Percentiles rank a stretch among this genome's conserved stretches.
phyloP scores from a whole-genome alignment of 2,113 vertebrate species.

The Brachyhypopomus occidentalis region DNA sequence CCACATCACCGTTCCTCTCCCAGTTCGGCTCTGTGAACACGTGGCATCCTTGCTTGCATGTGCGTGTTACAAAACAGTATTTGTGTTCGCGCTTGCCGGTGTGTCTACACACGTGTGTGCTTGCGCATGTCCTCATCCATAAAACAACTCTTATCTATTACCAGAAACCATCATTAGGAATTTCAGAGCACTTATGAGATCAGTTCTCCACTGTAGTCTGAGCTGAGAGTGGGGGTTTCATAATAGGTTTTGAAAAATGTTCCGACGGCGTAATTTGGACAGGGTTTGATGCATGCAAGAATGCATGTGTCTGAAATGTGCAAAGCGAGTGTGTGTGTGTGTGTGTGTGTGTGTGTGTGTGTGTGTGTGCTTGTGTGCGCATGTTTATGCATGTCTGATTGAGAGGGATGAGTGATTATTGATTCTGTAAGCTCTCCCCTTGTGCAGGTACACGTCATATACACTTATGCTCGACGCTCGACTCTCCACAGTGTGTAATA shows the following conservation, averaged over 20 bases:
- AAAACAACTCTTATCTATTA: neutral
- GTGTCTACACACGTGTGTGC: neutral
- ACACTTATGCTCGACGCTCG: slow-evolving; percentile 26
- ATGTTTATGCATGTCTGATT: neutral
- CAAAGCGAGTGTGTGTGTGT: neutral
- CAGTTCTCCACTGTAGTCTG: neutral
- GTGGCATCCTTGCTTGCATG: neutral
- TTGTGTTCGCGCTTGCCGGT: neutral
- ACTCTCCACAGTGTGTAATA: slow-evolving; percentile 29
- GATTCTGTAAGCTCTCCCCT: slow-evolving; percentile 21
- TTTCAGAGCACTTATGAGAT: neutral
- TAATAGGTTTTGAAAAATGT: neutral
- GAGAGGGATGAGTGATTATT: slow-evolving; percentile 9
- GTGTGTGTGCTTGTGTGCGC: neutral
- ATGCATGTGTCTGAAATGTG: too few species aligned
- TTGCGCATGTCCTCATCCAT: too few species aligned
- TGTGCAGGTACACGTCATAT: slow-evolving; percentile 41
- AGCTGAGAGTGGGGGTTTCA: neutral
- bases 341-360: neutral
- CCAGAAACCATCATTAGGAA: neutral
- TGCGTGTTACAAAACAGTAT: neutral
- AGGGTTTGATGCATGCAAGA: too few species aligned
- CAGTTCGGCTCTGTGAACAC: neutral
- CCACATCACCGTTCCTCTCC: neutral
- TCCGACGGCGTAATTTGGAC: neutral